Evolutionary conservation across 2,797 vertebrate species (phyloP), one percentile per base, ranked within the genome.

Genomic region (Tapera naevia): DNA sequence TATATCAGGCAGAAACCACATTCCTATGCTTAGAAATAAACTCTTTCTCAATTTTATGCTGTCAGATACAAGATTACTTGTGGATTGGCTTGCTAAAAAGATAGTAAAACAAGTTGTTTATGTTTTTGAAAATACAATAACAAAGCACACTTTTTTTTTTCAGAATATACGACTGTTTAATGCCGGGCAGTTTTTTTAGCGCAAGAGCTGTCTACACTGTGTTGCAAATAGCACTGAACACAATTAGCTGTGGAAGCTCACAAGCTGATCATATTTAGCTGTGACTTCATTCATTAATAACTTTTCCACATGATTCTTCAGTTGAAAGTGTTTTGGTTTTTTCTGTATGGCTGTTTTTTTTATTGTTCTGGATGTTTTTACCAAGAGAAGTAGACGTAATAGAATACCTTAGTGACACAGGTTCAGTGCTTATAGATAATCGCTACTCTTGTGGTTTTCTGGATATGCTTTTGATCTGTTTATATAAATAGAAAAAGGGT

Each of bases 391-490:
- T 88, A 23, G 75, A 88, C 23, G 69, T 48, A 81, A 41, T 94
- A 66, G 43, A 91, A 81, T 91, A 65, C 51, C 51, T 87, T 73
- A 70, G 98, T 98, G 98, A 98, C 96, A 97, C 88, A 96, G 96
- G 92, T 98, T 98, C 90, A 97, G 93, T 96, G 95, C 87, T 96
- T 97, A 93, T 98, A 98, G 98, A 97, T 98, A 98, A 97, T 97
- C 97, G 94, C 50, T 94, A 97, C 72, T 96, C 93, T 62, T 87
- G 48, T 97, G 97, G 98, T 98, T 97, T 96, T 98, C 96, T 94
- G 93, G 80, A 94, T 96, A 37, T 94, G 90, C 91, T 95, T 98
- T 98, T 97, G 95, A 98, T 97, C 94, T 97, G 93, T 96, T 95
- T 70, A 89, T 95, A 95, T 70, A 97, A 96, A 95, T 81, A 97